A percentile compares a stretch with the other conserved stretches of the same genome.
phyloP scores from a whole-genome alignment of 2,888 invertebrate genomes.

The Dasypolia templi region DNA sequence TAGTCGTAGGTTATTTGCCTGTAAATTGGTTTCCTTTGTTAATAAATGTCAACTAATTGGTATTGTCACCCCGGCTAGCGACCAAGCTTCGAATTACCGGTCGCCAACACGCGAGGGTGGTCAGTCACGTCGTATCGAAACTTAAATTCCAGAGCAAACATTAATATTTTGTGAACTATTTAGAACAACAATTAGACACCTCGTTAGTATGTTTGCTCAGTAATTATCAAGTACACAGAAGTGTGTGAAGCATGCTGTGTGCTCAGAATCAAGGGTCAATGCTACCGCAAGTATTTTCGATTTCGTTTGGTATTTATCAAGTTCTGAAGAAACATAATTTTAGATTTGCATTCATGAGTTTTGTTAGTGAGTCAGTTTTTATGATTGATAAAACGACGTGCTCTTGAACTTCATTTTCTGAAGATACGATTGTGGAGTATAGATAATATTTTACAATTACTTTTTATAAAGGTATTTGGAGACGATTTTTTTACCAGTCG shows the following conservation, averaged over 20 bases:
- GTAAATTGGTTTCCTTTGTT: conserved; percentile 66
- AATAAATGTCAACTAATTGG: conserved; percentile 63
- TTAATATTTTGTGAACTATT: conserved; percentile 80
- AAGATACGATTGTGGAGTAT: conserved; percentile 6
- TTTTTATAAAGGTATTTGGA: background rate
- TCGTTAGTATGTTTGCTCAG: conserved; percentile 76
- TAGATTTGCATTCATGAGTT: conserved; percentile 59
- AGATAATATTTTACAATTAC: background rate
- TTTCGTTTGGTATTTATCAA: conserved; percentile 66
- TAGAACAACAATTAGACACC: conserved; percentile 80
- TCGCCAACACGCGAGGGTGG: conserved; percentile 58
- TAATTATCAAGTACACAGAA: conserved; percentile 71
- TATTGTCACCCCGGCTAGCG: conserved; percentile 57
- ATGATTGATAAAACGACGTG: conserved; percentile 34
- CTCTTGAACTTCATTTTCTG: conserved; percentile 50
- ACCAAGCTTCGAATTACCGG: conserved; percentile 53
- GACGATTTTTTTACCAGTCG: background rate
- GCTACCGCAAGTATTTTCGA: conserved; percentile 74
- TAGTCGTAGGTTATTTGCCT: conserved; percentile 52
- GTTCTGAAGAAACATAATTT: conserved; percentile 61
- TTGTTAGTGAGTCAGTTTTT: conserved; percentile 44
- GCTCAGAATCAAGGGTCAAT: conserved; percentile 75
- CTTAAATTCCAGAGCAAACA: conserved; percentile 74
- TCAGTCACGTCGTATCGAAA: conserved; percentile 52
- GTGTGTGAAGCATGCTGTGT: conserved; percentile 68